A percentile compares a stretch with the other conserved stretches of the same genome.
phyloP scores from a whole-genome alignment of 1,140 invertebrate species.

The Trichonephila clavata region DNA sequence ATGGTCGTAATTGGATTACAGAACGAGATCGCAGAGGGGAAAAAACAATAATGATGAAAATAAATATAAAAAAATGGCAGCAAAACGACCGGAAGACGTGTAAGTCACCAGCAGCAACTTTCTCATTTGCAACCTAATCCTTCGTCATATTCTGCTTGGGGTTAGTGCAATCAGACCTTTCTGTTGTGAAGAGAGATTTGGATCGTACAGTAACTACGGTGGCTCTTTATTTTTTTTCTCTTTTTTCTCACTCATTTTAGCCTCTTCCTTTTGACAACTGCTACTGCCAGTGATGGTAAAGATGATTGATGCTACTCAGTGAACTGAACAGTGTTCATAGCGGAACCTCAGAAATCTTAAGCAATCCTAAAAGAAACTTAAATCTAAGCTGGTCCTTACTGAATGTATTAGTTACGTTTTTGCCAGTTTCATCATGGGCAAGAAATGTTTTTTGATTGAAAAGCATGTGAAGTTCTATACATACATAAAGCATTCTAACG shows the following conservation, averaged over 20 bases:
- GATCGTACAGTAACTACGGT: not conserved
- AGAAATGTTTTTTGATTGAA: not conserved
- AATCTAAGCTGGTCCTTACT: not conserved
- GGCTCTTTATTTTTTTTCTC: not conserved
- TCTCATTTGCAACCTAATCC: slow-evolving; percentile 35
- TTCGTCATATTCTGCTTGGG: not conserved
- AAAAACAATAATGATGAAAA: not conserved
- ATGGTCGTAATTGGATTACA: not conserved
- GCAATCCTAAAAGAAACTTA: not conserved
- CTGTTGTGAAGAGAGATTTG: not conserved
- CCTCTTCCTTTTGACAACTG: slow-evolving; percentile 20
- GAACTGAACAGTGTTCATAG: not conserved
- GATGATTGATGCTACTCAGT: slow-evolving; percentile 33
- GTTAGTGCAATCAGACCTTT: slow-evolving; percentile 30
- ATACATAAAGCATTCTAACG: no score
- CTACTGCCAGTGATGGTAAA: slow-evolving; percentile 46
- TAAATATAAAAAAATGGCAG: not conserved
- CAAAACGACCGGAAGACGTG: slow-evolving; percentile 27
- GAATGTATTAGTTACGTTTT: not conserved
- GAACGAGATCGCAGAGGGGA: not conserved
- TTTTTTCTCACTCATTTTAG: not conserved
- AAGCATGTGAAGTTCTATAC: no score
- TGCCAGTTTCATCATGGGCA: not conserved
- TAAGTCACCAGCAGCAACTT: slow-evolving; percentile 34
- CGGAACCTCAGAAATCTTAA: not conserved